Percentiles rank a stretch among this genome's conserved stretches.
Conservation (phyloP, 2,888 invertebrate genomes). For the Byasa hedistus region DNA sequence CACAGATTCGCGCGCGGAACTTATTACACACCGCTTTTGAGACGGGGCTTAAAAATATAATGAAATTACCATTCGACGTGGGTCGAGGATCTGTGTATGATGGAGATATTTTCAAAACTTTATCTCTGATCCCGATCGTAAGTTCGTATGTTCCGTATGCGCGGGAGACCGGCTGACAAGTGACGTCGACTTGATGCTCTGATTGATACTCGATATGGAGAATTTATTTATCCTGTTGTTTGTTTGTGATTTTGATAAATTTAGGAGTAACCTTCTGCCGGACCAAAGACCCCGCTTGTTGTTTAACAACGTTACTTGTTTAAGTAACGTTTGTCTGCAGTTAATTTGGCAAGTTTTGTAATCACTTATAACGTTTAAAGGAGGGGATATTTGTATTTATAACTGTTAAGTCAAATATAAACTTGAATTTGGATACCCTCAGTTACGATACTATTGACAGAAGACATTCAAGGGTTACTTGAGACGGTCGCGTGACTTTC, state of each 20-base stretch:
- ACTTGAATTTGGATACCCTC: slow-evolving; percentile 3
- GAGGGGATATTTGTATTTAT: too few relatives aligned
- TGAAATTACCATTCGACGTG: slow-evolving; percentile 10
- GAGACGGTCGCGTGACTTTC: slow-evolving; percentile 37
- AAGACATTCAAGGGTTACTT: slow-evolving; percentile 23
- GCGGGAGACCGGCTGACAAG: neutral
- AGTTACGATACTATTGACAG: slow-evolving; percentile 12
- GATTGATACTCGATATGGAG: slow-evolving; percentile 12
- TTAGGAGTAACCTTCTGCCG: neutral
- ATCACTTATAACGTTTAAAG: too few relatives aligned
- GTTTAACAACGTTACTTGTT: too few relatives aligned
- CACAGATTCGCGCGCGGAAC: too few relatives aligned
- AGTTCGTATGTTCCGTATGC: slow-evolving; percentile 5
- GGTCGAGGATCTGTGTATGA: slow-evolving; percentile 2
- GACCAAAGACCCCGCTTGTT: neutral
- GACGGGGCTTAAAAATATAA: too few relatives aligned
- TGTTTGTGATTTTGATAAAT: slow-evolving; percentile 3
- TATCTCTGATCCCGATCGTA: slow-evolving; percentile 14
- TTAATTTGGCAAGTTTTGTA: too few relatives aligned
- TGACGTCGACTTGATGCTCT: slow-evolving; percentile 1
- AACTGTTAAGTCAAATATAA: too few relatives aligned
- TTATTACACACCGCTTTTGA: too few relatives aligned
- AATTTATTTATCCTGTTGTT: slow-evolving; percentile 9
- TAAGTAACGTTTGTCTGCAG: neutral
- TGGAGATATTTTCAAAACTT: slow-evolving; percentile 9